Conservation (phyloP, 2,113 vertebrate species). For the Mohoua ochrocephala region DNA sequence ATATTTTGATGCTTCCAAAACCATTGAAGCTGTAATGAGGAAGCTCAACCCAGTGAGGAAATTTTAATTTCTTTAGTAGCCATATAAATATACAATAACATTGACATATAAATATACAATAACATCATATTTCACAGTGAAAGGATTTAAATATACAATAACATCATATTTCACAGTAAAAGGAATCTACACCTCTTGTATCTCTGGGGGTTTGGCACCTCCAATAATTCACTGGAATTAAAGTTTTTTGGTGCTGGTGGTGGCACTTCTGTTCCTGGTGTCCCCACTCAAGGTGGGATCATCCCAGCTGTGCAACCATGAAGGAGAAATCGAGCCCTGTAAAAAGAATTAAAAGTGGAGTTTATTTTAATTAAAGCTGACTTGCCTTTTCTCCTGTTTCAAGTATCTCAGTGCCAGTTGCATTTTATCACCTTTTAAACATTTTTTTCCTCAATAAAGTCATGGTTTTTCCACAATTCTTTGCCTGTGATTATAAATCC, state of each 20-base stretch:
- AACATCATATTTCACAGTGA: fast-evolving
- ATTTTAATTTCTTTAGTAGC: background rate
- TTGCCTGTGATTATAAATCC: background rate
- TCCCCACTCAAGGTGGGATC: background rate
- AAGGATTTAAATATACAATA: background rate
- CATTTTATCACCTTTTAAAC: background rate
- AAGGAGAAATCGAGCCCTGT: background rate
- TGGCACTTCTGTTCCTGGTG: fast-evolving
- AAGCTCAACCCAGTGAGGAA: background rate
- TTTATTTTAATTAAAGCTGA: background rate
- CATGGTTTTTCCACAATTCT: background rate
- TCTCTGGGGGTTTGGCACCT: background rate
- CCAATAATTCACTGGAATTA: background rate
- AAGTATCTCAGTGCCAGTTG: fast-evolving
- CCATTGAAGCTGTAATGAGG: background rate
- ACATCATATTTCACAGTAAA: fast-evolving
- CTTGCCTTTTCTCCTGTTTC: background rate
- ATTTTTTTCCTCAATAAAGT: background rate
- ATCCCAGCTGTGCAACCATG: background rate
- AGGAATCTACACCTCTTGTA: no score
- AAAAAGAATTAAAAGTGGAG: background rate
- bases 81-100: background rate
- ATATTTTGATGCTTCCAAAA: background rate
- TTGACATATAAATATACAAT: background rate
- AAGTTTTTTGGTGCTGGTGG: background rate